A percentile compares a stretch with the other conserved stretches of the same genome.
phyloP scores from a whole-genome alignment of 2,797 vertebrate genomes.

The Halcyon chelicuti region DNA sequence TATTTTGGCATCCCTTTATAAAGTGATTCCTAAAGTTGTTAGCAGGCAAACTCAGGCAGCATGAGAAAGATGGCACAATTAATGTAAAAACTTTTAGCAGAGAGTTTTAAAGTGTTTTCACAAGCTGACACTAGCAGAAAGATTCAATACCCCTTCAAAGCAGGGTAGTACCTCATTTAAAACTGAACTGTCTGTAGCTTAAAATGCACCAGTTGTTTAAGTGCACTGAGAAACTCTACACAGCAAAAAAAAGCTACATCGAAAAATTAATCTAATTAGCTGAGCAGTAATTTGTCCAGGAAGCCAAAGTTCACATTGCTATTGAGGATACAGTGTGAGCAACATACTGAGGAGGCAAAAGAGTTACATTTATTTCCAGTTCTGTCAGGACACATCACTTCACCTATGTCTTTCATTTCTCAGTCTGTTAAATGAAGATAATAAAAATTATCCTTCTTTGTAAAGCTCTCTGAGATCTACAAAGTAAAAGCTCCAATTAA shows the following conservation, averaged over 20 bases:
- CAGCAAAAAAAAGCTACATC: background rate
- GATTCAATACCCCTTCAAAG: background rate
- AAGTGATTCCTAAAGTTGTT: background rate
- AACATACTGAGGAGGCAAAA: slow-evolving; percentile 12
- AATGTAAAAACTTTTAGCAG: background rate
- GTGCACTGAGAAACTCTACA: background rate
- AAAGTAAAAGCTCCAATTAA: slow-evolving; percentile 23
- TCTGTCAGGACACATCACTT: slow-evolving; percentile 8
- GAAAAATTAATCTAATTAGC: background rate
- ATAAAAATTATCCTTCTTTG: slow-evolving; percentile 52
- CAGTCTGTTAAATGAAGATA: slow-evolving; percentile 44
- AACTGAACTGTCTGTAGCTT: background rate
- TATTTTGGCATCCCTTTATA: background rate
- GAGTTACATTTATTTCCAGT: slow-evolving; percentile 1
- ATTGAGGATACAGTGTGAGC: background rate
- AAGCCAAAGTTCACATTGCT: background rate
- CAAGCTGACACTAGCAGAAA: background rate
- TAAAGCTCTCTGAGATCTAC: slow-evolving; percentile 37
- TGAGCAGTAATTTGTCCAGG: background rate
- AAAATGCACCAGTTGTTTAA: background rate
- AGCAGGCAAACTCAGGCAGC: background rate
- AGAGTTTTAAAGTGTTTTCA: background rate
- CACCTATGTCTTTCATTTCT: slow-evolving; percentile 43
- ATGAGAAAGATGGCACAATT: accelerated
- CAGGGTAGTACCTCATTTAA: background rate